phyloP scores from a whole-genome alignment of 2,888 invertebrate genomes.

The Erannis defoliaria region DNA sequence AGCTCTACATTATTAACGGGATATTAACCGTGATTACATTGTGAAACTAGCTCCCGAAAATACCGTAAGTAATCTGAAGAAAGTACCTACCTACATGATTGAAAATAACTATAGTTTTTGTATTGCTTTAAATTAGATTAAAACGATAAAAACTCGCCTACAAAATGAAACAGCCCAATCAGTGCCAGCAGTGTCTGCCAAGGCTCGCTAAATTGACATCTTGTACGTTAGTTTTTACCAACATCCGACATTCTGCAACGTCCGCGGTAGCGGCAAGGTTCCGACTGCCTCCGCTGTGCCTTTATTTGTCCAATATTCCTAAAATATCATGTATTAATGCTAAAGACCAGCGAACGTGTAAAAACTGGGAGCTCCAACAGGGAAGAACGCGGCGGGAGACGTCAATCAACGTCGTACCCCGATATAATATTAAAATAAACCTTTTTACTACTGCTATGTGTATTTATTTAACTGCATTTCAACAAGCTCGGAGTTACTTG shows the following conservation, averaged over 20 bases:
- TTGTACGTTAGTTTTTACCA: not conserved
- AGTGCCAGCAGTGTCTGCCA: not conserved
- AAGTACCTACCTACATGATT: no score
- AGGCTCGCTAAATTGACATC: conserved; percentile 1
- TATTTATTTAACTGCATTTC: conserved; percentile 22
- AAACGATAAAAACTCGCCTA: not conserved
- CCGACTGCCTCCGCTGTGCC: not conserved
- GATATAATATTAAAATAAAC: conserved; percentile 60
- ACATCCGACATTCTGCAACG: no score
- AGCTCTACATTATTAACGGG: no score
- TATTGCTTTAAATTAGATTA: not conserved
- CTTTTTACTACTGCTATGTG: conserved; percentile 49
- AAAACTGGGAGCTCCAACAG: conserved; percentile 55
- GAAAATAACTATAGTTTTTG: not conserved
- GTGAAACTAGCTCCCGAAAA: no score
- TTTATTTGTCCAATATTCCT: conserved; percentile 2
- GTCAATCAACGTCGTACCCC: conserved; percentile 66
- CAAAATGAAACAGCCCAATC: conserved; percentile 1
- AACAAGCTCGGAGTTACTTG: not conserved
- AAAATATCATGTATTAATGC: conserved; percentile 27
- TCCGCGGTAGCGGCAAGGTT: conserved; percentile 7
- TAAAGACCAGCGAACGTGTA: conserved; percentile 53
- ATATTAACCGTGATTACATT: no score
- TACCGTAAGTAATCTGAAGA: no score
- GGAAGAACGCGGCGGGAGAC: conserved; percentile 61